Evolutionary conservation across 1,140 invertebrate species (phyloP).

Genomic region (Drepana arcuata): DNA sequence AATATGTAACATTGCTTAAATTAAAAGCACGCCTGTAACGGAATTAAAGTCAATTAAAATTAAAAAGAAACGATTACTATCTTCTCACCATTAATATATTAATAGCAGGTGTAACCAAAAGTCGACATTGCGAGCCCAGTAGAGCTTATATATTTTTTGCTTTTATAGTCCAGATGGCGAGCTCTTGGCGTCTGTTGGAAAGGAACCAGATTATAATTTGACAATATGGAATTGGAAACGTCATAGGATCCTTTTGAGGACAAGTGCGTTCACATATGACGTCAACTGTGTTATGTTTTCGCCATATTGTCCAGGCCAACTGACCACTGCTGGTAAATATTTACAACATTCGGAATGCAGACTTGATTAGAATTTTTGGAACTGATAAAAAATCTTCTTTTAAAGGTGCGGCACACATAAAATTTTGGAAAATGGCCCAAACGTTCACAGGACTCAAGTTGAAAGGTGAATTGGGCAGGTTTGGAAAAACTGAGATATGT

Average conservation of each 20-base stretch:
- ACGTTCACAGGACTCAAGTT: conserved; percentile 94
- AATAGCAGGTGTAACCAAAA: no score
- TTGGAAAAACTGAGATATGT: conserved; percentile 92
- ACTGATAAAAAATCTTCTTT: no score
- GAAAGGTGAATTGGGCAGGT: conserved; percentile 87
- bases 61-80: no score
- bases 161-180: conserved; percentile 80
- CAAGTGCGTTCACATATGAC: conserved; percentile 85
- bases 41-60: no score
- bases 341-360: background rate
- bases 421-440: conserved; percentile 93
- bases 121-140: no score
- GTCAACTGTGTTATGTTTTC: conserved; percentile 87
- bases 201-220: conserved; percentile 87
- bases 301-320: conserved; percentile 79
- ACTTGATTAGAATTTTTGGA: no score
- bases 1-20: no score
- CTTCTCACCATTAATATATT: no score
- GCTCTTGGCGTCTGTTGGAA: conserved; percentile 86
- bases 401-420: conserved; percentile 80
- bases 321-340: conserved; percentile 83
- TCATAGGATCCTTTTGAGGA: conserved; percentile 80
- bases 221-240: conserved; percentile 91
- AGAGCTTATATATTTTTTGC: no score
- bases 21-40: no score